Percentiles rank a stretch among this genome's conserved stretches.
Evolutionary conservation across 2,797 vertebrate genomes (phyloP).

Genomic region (Florisuga fusca): DNA sequence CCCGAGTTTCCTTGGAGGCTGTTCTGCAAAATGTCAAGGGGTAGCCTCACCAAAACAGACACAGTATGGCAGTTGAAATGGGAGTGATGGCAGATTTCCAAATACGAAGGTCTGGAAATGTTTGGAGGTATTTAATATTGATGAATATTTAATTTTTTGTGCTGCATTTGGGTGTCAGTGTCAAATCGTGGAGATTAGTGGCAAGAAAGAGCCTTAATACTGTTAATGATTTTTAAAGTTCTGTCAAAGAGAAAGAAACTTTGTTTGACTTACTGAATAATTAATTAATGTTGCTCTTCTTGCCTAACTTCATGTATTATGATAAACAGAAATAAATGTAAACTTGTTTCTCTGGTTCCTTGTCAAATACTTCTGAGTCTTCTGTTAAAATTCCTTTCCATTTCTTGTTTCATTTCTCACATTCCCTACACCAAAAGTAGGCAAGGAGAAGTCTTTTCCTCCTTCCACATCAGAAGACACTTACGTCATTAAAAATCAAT

Average conservation of each 20-base stretch:
- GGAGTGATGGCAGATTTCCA: neutral
- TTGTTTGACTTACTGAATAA: neutral
- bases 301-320: neutral
- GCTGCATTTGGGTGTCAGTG: neutral
- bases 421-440: neutral
- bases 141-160: neutral
- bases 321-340: constrained; percentile 13
- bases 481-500: neutral
- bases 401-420: neutral
- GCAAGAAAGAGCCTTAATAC: neutral
- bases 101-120: neutral
- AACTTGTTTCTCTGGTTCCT: neutral
- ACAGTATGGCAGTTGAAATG: neutral
- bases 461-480: constrained; percentile 10
- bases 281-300: neutral
- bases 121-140: constrained; percentile 18
- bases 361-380: neutral
- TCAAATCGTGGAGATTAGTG: constrained; percentile 5
- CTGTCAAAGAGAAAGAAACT: neutral
- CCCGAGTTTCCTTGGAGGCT: constrained; percentile 22
- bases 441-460: constrained; percentile 8
- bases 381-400: neutral
- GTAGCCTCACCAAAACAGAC: neutral
- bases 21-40: constrained; percentile 19
- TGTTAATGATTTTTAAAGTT: constrained; percentile 32